A percentile compares a stretch with the other conserved stretches of the same genome.
Evolutionary conservation across 2,797 vertebrate species (phyloP).

Genomic region (Apogon talboti): DNA sequence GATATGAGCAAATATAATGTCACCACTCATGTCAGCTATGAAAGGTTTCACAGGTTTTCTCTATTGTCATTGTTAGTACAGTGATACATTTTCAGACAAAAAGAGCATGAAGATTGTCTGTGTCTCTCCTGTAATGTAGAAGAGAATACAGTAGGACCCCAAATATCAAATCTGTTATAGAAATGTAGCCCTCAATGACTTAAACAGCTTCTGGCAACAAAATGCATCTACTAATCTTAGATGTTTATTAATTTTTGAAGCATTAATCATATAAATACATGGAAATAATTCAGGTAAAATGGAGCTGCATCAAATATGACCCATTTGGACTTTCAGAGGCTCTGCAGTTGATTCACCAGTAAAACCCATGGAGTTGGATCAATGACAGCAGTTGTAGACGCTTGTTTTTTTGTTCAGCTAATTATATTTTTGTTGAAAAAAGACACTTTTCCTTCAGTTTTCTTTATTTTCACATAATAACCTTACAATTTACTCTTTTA

Average conservation of each 20-base stretch:
- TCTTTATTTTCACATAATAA: too few relatives aligned
- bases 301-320: too few relatives aligned
- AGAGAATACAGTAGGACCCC: background rate
- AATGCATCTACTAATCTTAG: background rate
- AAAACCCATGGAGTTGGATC: too few relatives aligned
- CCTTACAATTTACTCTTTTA: too few relatives aligned
- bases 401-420: too few relatives aligned
- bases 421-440: too few relatives aligned
- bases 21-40: background rate
- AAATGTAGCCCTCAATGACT: background rate
- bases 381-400: too few relatives aligned
- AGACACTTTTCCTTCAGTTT: too few relatives aligned
- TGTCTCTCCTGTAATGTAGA: background rate
- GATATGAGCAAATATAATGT: constrained; percentile 26
- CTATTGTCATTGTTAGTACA: background rate
- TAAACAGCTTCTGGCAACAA: too few relatives aligned
- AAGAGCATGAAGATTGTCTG: background rate
- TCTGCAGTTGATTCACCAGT: too few relatives aligned
- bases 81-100: background rate
- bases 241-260: too few relatives aligned
- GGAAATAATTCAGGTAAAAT: background rate
- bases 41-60: background rate
- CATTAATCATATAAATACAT: background rate
- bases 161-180: background rate
- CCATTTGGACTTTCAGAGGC: too few relatives aligned